Evolutionary conservation across 2,797 vertebrate species (phyloP), one percentile per base, ranked within the genome.

Genomic region (Myotis vivesi): DNA sequence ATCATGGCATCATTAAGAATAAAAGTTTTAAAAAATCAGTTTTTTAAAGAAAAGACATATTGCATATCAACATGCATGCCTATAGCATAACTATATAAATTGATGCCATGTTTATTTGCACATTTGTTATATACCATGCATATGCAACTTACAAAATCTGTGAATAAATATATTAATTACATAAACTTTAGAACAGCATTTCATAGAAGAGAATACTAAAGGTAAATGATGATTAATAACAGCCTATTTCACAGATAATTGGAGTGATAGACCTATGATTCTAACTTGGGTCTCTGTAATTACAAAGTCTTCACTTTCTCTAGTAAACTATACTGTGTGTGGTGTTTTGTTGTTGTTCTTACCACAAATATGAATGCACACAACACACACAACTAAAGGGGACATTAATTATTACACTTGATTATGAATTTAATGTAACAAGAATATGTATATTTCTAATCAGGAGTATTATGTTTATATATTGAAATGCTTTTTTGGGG

Each of bases 231-330:
- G 9, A 36, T 82, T 49, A 68, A 38, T 68, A 79, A 68, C 28
- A 49, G 2, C 22, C 36, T 87, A 71, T 15, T 25, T 80, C 6
- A 91, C 10, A 77, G 59, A 73, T 46, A 19, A 36, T 66, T 69
- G n/a, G 15, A 81, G 1, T 23, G 6, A 73, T 28, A 92, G 59
- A 55, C 8, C 9, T 92, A 8, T 55, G 57, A n/a, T 41, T 72
- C 8, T 89, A 92, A 53, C 30, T 69, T 82, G 12, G 20, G 13
- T 59, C 15, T 82, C 33, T 73, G 0, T 38, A 64, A 19, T 51
- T 90, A 83, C 8, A 94, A 89, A 94, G 68, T 89, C 10, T 13
- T 92, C 9, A 79, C 62, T 87, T 69, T 95, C n/a, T 64, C 23
- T 51, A 91, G n/a, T 41, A 36, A 90, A 30, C 6, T 68, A 46